These are phyloP conservation scores for Martes martes DNA, from an alignment of 2,113 vertebrate genomes.

Conservation along the genomic window DNA sequence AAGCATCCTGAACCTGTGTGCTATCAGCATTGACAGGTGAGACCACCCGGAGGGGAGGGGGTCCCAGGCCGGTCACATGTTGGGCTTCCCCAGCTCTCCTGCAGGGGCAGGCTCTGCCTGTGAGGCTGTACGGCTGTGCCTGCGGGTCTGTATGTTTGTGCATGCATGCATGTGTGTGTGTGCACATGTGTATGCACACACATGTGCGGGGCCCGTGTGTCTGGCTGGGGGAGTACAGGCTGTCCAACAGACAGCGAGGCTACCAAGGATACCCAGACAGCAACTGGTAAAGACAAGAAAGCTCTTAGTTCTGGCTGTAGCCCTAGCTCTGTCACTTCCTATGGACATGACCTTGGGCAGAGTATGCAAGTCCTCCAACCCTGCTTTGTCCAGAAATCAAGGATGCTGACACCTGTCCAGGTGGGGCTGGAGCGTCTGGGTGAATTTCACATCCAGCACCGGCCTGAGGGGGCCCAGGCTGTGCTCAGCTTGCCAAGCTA, in stretches of 20 bases:
- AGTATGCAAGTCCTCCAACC: neutral
- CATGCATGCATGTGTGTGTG: accelerated
- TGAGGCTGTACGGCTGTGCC: accelerated
- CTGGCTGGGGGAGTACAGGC: neutral
- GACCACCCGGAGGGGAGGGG: neutral
- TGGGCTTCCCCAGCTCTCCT: accelerated
- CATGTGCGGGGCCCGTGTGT: neutral
- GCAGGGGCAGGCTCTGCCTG: neutral
- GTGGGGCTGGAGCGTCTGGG: neutral
- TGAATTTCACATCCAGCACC: neutral
- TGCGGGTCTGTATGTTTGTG: neutral
- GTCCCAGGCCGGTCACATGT: neutral
- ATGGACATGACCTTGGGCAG: neutral
- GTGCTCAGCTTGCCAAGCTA: neutral
- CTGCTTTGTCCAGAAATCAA: neutral
- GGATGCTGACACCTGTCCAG: accelerated
- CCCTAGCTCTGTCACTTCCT: neutral
- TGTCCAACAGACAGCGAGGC: neutral
- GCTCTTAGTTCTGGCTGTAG: neutral
- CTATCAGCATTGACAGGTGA: constrained; percentile 99
- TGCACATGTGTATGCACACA: no score
- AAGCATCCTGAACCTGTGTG: constrained; percentile 98
- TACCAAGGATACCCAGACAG: neutral
- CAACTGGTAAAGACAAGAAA: neutral
- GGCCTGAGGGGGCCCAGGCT: neutral